Evolutionary conservation across 2,113 vertebrate genomes (phyloP).

Genomic region (Brachypteracias leptosomus): DNA sequence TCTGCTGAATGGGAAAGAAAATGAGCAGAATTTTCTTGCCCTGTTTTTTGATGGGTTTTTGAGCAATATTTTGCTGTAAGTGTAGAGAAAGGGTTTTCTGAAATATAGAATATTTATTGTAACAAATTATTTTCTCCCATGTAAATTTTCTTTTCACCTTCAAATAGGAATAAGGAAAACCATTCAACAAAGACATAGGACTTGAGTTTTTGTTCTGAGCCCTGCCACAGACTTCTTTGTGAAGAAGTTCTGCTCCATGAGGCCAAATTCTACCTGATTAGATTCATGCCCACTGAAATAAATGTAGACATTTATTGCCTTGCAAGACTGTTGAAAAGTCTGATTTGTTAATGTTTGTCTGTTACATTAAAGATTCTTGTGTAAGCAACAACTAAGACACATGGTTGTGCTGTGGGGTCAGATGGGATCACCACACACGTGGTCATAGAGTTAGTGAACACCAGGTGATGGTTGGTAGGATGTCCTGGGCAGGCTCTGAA

Average conservation of each 20-base stretch:
- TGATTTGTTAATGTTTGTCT: not conserved
- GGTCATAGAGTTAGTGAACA: no score
- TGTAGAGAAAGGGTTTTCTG: not conserved
- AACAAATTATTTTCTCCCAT: not conserved
- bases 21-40: not conserved
- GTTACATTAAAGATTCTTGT: not conserved
- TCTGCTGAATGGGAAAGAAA: not conserved
- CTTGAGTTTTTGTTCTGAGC: not conserved
- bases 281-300: not conserved
- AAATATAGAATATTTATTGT: not conserved
- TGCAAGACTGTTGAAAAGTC: not conserved
- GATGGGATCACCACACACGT: accelerated
- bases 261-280: not conserved
- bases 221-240: not conserved
- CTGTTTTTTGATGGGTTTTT: not conserved
- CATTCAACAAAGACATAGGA: not conserved
- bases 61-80: not conserved
- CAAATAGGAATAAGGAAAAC: not conserved
- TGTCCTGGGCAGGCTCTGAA: not conserved
- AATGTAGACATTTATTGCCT: not conserved
- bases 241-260: not conserved
- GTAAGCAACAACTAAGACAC: not conserved
- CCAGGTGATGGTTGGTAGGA: accelerated
- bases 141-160: not conserved
- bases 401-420: not conserved